Evolutionary conservation across 2,797 vertebrate species (phyloP).

Genomic region (Sternotherus odoratus): DNA sequence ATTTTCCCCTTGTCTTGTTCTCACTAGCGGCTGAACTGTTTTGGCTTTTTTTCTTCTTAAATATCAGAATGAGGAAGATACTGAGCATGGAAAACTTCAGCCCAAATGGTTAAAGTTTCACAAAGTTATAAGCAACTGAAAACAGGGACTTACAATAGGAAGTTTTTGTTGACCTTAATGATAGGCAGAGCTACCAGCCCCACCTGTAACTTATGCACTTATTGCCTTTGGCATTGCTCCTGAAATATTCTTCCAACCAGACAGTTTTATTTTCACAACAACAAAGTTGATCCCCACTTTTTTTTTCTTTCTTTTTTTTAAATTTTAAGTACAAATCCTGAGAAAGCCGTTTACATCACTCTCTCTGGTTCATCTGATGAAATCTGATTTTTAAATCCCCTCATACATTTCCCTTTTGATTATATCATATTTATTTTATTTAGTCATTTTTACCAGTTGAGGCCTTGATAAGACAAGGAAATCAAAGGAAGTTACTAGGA

Average conservation of each 20-base stretch:
- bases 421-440: not conserved
- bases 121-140: not conserved
- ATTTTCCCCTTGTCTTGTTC: not conserved
- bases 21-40: not conserved
- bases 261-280: not conserved
- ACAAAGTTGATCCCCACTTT: not conserved
- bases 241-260: not conserved
- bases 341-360: not conserved
- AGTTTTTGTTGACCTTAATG: not conserved
- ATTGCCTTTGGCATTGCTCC: not conserved
- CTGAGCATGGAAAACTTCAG: not conserved
- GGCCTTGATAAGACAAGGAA: not conserved
- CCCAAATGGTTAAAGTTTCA: not conserved
- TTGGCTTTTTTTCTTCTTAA: not conserved
- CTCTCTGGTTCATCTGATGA: not conserved
- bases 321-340: not conserved
- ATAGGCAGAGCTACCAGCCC: too few relatives aligned
- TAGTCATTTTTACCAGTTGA: not conserved
- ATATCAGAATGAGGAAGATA: not conserved
- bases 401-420: not conserved
- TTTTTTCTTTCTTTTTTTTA: too few relatives aligned
- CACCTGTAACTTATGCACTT: not conserved
- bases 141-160: not conserved
- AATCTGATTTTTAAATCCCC: not conserved
- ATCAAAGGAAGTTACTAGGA: not conserved